Base-by-base conservation (phyloP, 2,888 invertebrate genomes). In the Pomacea canaliculata region DNA sequence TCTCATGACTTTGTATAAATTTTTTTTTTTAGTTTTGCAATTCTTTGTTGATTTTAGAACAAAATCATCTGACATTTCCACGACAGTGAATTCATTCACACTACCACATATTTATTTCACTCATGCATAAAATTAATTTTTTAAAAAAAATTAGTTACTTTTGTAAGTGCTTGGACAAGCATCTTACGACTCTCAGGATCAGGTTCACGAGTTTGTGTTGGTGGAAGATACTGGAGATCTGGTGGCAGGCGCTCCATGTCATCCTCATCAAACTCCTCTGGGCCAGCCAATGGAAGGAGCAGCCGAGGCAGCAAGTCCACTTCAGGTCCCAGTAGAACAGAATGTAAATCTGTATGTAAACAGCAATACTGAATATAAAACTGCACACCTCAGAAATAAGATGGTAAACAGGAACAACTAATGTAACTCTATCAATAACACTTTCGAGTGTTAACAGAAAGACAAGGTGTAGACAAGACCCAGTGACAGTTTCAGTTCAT, bases 211-310 rank as follows among this genome's bases (percentile, higher is more conserved):
- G 91, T 83, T 87, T 98, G 98, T 74, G 94, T 94, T 70, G 93
- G 93, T 0, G 94, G 93, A 80, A 96, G 91, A 91, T 94, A 96
- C 88, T 95, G 98, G 74, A 98, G 92, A 37, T 96, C 95, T 69
- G 95, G 92, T 0, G 98, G 98, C 79, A 98, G 92, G 81, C 92
- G 93, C 56, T 96, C 96, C 92, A 94, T 97, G 87, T 97, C 97
- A 66, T 97, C 96, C 56, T 97, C 96, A 63, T 94, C 93, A 86
- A 95, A 96, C 85, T 96, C 95, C 88, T 97, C 97, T 7, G 95
- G 89, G 93, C 97, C 98, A 88, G 96, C 96, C 73, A 98, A 91
- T 0, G 98, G 97, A 73, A 94, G 92, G 65, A 98, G 91, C 48
- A 98, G 91, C 75, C 94, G 93, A 0, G 96, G 94, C 56, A 97